Evolutionary conservation across 2,888 invertebrate genomes (phyloP).

Genomic region (Cephonodes hylas): DNA sequence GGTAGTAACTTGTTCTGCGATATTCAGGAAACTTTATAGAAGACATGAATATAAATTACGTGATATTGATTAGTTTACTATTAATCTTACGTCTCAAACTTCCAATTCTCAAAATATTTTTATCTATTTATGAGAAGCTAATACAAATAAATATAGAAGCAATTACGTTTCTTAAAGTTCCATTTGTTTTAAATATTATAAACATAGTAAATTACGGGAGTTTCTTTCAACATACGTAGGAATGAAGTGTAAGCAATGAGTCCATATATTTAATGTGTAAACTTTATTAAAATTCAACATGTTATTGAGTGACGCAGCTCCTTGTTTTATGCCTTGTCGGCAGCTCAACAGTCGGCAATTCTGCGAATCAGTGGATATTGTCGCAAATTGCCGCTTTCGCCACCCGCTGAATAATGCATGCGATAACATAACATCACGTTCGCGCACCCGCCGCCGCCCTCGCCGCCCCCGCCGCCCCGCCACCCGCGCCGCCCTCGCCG

Average conservation of each 20-base stretch:
- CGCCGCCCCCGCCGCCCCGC: conserved; percentile 30
- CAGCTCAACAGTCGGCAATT: conserved; percentile 69
- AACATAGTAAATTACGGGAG: too few relatives aligned
- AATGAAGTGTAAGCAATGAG: conserved; percentile 14
- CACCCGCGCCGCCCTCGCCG: conserved; percentile 32
- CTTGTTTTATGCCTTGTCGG: conserved; percentile 75
- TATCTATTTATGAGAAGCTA: too few relatives aligned
- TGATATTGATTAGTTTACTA: too few relatives aligned
- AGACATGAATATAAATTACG: too few relatives aligned
- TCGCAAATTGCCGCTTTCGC: conserved; percentile 81
- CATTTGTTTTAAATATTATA: too few relatives aligned
- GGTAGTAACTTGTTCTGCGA: too few relatives aligned
- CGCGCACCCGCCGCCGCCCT: conserved; percentile 46
- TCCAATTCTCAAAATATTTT: too few relatives aligned
- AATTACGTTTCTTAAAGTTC: too few relatives aligned
- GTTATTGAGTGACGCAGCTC: conserved; percentile 73
- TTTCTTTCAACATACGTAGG: conserved; percentile 20
- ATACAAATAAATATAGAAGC: too few relatives aligned
- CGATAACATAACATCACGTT: conserved; percentile 77
- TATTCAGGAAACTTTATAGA: too few relatives aligned
- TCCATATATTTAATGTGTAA: conserved; percentile 18
- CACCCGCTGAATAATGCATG: conserved; percentile 79
- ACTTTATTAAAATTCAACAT: conserved; percentile 69
- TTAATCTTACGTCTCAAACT: too few relatives aligned
- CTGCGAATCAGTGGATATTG: conserved; percentile 79